Conservation (phyloP, 2,888 invertebrate genomes). For the Apamea anceps region DNA sequence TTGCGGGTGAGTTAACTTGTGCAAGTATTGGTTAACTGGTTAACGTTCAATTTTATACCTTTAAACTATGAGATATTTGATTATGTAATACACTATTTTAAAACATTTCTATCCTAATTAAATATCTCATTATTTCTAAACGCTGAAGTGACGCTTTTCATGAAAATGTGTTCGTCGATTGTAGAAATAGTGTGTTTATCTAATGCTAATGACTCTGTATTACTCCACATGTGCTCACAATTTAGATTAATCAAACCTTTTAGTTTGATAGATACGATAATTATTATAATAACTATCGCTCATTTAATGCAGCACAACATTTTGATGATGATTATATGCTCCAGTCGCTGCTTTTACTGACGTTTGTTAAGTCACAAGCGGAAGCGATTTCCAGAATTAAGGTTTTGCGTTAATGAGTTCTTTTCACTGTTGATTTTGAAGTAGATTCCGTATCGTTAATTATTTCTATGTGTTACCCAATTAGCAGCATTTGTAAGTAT, state of each 20-base stretch:
- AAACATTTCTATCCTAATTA: neutral
- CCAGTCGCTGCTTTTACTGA: conserved; percentile 45
- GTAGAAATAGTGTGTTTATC: neutral
- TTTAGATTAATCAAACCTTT: conserved; percentile 49
- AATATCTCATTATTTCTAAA: neutral
- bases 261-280: conserved; percentile 50
- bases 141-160: neutral
- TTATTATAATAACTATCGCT: conserved; percentile 48
- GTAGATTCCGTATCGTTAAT: neutral
- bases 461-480: neutral
- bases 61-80: neutral
- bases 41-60: conserved; percentile 9
- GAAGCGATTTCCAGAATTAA: conserved; percentile 25
- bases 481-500: neutral
- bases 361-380: conserved; percentile 27
- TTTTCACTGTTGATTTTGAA: neutral
- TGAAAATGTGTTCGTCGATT: conserved; percentile 11
- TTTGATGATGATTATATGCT: conserved; percentile 54
- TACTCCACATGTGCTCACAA: conserved; percentile 26
- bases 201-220: neutral
- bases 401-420: neutral
- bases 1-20: conserved; percentile 37
- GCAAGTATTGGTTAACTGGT: conserved; percentile 28
- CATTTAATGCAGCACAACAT: conserved; percentile 52
- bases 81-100: neutral